Conservation (phyloP, 2,888 invertebrate genomes). For the Tholera decimalis region DNA sequence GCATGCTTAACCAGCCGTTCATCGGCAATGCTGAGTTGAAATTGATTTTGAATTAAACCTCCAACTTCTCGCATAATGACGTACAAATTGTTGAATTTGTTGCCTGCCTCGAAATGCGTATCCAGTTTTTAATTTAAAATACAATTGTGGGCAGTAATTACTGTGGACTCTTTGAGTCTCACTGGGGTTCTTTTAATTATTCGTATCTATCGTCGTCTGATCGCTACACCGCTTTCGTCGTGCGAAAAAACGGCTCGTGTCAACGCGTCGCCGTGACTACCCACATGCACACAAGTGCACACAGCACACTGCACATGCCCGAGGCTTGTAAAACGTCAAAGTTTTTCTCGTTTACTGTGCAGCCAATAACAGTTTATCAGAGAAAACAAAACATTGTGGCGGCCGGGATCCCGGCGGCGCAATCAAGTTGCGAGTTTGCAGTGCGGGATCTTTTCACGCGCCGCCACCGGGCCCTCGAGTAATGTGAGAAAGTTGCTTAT, state of each 20-base stretch:
- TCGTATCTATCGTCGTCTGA: conserved; percentile 27
- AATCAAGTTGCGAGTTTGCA: conserved; percentile 71
- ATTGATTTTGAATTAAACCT: conserved; percentile 37
- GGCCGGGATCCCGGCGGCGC: conserved; percentile 65
- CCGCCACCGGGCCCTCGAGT: conserved; percentile 58
- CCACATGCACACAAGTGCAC: conserved; percentile 33
- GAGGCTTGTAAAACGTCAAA: conserved; percentile 54
- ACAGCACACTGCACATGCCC: conserved; percentile 32
- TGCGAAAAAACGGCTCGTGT: conserved; percentile 27
- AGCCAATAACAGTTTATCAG: conserved; percentile 75
- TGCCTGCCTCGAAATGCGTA: conserved; percentile 17
- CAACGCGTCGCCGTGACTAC: conserved; percentile 25
- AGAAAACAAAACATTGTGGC: conserved; percentile 70
- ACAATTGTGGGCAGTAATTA: conserved; percentile 33
- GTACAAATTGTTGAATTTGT: conserved; percentile 27
- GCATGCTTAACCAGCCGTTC: conserved; percentile 31
- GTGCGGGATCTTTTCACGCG: conserved; percentile 60
- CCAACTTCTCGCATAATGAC: conserved; percentile 11
- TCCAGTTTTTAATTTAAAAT: conserved; percentile 20
- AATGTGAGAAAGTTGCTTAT: conserved; percentile 76
- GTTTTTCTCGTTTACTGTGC: conserved; percentile 61
- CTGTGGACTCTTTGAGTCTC: conserved; percentile 21
- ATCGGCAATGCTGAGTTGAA: conserved; percentile 26
- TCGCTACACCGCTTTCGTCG: conserved; percentile 9
- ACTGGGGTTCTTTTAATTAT: conserved; percentile 16